Evolutionary conservation across 2,113 vertebrate genomes (phyloP), one percentile per base, ranked within the genome.

Genomic region (Gavia stellata): DNA sequence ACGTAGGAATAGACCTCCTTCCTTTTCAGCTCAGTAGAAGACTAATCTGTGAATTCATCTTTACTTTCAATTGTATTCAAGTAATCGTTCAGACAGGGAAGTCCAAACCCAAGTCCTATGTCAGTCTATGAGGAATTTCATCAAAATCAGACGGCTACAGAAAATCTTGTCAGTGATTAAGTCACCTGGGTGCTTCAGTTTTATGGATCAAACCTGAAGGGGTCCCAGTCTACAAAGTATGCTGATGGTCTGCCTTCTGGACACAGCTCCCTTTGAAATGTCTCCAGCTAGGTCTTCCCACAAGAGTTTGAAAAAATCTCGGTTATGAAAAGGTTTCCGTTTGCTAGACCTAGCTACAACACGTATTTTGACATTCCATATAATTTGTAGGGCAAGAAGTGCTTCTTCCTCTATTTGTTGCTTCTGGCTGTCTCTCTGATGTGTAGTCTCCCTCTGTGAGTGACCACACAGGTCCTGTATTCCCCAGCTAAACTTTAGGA

Each of bases 391-490:
- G 59, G 5, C 7, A 61, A 40, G 11, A 68, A 23, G n/a, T 45
- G 45, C 18, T 85, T 31, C 25, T 62, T 44, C 33, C 40, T 62
- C 36, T n/a, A 4, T n/a, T 19, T 71, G 10, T 53, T 45, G 17
- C 44, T 92, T 47, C 26, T 49, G 38, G 13, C 12, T 63, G 9
- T 29, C 13, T 34, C 49, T 63, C 31, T 70, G 17, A 52, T 36
- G 4, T 21, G n/a, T 14, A 49, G 8, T 25, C 8, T 62, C 23
- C 12, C 15, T 28, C n/a, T 67, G 12, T 56, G 52, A 66, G 12
- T 0, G 2, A 66, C 17, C 14, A 63, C 38, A 34, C 0, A 0
- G 4, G 50, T 63, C 11, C 40, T 67, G 3, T 36, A 36, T 78
- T 42, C 14, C 33, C 25, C 28, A 61, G 34, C 5, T 38, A 36